Base-by-base conservation (phyloP, 2,888 invertebrate species). In the Epistrophe grossulariae region DNA sequence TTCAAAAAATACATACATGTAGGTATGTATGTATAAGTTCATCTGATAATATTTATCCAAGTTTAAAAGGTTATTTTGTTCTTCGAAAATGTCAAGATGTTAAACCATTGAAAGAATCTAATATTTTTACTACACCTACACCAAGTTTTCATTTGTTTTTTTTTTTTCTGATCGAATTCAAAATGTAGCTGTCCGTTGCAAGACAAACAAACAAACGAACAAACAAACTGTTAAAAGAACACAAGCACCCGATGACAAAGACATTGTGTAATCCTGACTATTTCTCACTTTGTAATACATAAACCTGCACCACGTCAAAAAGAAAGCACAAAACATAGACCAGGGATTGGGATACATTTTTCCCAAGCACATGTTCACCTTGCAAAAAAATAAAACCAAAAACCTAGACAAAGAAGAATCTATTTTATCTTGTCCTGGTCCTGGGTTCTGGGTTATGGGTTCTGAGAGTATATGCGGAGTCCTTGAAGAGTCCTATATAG, bases 251-350 rank as follows among this genome's bases (percentile, higher is more conserved):
- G 70, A 55, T 24, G 55, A 70, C 70, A 70, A 55, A 55, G 74
- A 79, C 83, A 74, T 24, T 73, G 40, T 62, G 77, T 73, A 81
- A 77, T 72, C 48, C 62, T 35, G 35, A 80, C 76, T 62, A 77
- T 80, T 85, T 78, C 38, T 68, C 81, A 81, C 78, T 81, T 59
- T 84, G 40, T 72, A 59, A 50, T 50, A 60, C 71, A 64, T 50
- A 43, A 40, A 38, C 40, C 40, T 28, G 43, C 50, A 28, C 40
- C 40, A 55, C 70, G 55, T 43, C 55, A 55, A 70, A 48, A 43
- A 76, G 17, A 43, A 52, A 79, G 28, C 35, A 57, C 38, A 57
- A 55, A 38, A 35, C 35, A 68, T 35, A 68, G 70, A 45, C 52
- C 9, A 15, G 43, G 19, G 64, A 52, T 52, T 24, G 52, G 40